Evolutionary conservation across 2,888 invertebrate genomes (phyloP).

Genomic region (Galeruca laticollis): DNA sequence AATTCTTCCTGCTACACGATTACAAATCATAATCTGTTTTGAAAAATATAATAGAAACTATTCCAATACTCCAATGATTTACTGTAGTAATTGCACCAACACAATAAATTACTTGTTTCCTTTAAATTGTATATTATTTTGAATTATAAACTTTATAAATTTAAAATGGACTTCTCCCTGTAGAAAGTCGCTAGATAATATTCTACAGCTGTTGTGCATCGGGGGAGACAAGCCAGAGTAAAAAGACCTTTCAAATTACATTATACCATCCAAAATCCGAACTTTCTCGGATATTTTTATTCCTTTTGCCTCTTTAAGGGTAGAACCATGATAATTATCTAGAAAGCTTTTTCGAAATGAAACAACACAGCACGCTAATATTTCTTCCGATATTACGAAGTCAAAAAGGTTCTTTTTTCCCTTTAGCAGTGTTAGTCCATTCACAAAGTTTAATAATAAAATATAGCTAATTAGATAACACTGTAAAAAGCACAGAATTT

Average conservation of each 20-base stretch:
- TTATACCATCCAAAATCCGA: conserved; percentile 32
- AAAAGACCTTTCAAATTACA: conserved; percentile 40
- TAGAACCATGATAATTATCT: conserved; percentile 36
- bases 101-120: too few species aligned
- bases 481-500: too few species aligned
- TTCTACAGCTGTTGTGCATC: conserved; percentile 37
- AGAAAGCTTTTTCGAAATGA: conserved; percentile 28
- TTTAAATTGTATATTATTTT: background rate
- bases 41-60: too few species aligned
- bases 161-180: too few species aligned
- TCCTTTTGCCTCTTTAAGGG: conserved; percentile 32
- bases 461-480: too few species aligned
- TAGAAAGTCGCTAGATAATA: conserved; percentile 29
- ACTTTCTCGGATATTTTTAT: conserved; percentile 38
- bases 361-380: conserved; percentile 1
- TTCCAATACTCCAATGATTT: too few species aligned
- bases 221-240: conserved; percentile 24
- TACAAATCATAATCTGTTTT: too few species aligned
- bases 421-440: background rate
- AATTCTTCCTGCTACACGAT: too few species aligned
- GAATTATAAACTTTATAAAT: background rate
- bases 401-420: background rate
- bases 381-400: background rate
- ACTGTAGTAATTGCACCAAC: too few species aligned
- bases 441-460: background rate